Evolutionary conservation across 2,888 invertebrate species (phyloP), one percentile per base, ranked within the genome.

Genomic region (Ennomos quercinarius): DNA sequence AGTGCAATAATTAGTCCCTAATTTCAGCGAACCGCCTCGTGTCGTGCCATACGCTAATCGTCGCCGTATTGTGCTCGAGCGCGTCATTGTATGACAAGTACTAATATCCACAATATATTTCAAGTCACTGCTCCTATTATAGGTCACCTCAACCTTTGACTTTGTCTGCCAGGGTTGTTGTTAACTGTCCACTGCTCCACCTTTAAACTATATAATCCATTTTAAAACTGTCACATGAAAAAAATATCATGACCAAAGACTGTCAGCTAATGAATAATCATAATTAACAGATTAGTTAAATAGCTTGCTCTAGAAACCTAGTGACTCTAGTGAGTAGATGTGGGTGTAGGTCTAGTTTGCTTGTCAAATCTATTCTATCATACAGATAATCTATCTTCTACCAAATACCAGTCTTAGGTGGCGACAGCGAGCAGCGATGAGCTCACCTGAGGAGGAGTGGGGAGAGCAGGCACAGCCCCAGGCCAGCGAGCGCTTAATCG

Each of bases 1-100:
- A 71, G 67, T 74, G 73, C 71, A 76, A 27, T 27, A 27, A 80
- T 83, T 85, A 72, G 72, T 72, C 72, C 81, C 76, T 68, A 83
- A 77, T 78, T 72, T 69, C 65, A 70, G 67, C 68, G 74, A 75
- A 75, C 73, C 74, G 66, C 71, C 63, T 71, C 67, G 67, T 66
- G 67, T 71, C 67, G 67, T 66, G 67, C 64, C 69, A 47, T 62
- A 65, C 62, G 64, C 67, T 74, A 80, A 80, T 80, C 71, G 74
- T 61, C 62, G 56, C 61, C 63, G 68, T 71, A 74, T 78, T 74
- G 72, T 72, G 71, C 64, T 70, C 57, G 50, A 57, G 62, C 63
- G 67, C 64, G 67, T 61, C 66, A 68, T 66, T 63, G 55, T 69
- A 63, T 78, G 79, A 79, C 79, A 76, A 76, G 73, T 72, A 78